These are phyloP conservation scores for Brachynemurus nebulosus DNA, from an alignment of 2,888 invertebrate species.

Conservation along the genomic window DNA sequence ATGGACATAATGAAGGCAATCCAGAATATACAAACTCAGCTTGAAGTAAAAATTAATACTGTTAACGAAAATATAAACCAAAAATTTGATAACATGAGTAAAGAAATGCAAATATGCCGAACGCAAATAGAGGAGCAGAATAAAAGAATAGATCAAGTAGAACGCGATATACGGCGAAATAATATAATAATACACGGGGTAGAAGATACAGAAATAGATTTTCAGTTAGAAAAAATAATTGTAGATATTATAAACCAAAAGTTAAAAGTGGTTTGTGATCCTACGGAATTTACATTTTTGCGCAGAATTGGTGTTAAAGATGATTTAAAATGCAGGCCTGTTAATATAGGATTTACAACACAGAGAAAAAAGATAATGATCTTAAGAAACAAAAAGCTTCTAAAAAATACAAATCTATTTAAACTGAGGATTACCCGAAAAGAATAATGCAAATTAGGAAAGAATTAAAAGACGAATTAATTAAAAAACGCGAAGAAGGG, in stretches of 20 bases:
- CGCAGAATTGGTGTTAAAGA: background rate
- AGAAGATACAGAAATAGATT: background rate
- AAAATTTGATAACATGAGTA: background rate
- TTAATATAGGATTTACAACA: background rate
- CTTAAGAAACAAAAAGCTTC: background rate
- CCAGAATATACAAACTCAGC: background rate
- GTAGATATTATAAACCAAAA: background rate
- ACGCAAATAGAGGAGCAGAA: background rate
- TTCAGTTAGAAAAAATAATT: background rate
- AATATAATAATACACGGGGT: background rate
- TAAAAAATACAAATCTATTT: background rate
- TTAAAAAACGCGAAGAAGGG: background rate
- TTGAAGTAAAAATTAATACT: background rate
- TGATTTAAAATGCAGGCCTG: background rate
- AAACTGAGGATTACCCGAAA: background rate
- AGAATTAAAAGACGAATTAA: background rate
- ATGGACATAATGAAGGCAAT: background rate
- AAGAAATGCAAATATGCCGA: background rate
- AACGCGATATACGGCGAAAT: background rate
- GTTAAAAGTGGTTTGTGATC: background rate
- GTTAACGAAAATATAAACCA: background rate
- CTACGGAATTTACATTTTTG: background rate
- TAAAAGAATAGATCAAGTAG: background rate
- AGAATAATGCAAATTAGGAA: background rate
- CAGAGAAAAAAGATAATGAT: background rate